Base-by-base conservation (phyloP, 2,888 invertebrate genomes). In the Acanthacorydalis orientalis region DNA sequence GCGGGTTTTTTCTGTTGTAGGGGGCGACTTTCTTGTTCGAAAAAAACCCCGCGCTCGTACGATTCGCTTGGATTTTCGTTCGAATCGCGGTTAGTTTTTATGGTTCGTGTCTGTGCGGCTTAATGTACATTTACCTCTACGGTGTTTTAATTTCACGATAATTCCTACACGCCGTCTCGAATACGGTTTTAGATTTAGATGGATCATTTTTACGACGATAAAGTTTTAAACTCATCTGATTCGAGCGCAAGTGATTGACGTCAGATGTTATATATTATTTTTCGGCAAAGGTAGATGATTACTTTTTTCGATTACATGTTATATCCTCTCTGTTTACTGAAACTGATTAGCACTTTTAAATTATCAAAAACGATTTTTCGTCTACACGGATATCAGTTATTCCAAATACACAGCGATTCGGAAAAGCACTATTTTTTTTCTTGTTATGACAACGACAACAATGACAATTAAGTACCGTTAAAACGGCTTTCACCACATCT, bases 81-180 rank as follows among this genome's bases (percentile, higher is more conserved):
- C 41, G 16, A 42, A 42, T 12, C n/a, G 15, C 31, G 42, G 15
- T 31, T 42, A 23, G 7, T 31, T 41, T 41, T 41, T 41, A 11
- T 12, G 16, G 15, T 12, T 41, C 14, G 15, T 43, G 15, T 31
- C 31, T 10, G 8, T 23, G 31, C 12, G 9, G n/a, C 41, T 11
- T 11, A 11, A 12, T 41, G 10, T 43, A 12, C 31, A 31, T 14
- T 23, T 23, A 35, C 38, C 46, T 46, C 39, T 46, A 39, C 35
- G 46, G 39, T 39, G 46, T 39, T 46, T 46, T 39, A 34, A 40
- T 46, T 39, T 37, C 39, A 32, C 35, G 38, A 46, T 34, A 46
- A 46, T 46, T 46, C 46, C 46, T 33, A 43, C 34, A 43, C 43
- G 31, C 12, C 34, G 43, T 43, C 12, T 43, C 11, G 31, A 15